phyloP scores from a whole-genome alignment of 2,113 vertebrate species.

The Sapayoa aenigma region DNA sequence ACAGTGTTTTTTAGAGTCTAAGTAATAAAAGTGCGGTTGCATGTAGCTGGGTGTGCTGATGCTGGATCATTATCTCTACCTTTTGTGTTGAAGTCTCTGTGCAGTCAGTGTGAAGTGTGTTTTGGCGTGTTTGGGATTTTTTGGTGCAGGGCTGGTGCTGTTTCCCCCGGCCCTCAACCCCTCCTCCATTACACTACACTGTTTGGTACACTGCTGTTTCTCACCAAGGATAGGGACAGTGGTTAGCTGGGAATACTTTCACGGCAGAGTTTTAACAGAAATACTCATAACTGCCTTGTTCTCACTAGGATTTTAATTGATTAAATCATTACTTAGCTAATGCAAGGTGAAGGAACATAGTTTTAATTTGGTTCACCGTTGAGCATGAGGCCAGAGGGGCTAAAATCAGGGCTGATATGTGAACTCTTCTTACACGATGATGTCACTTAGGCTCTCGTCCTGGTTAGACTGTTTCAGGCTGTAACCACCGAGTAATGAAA shows the following conservation, averaged over 20 bases:
- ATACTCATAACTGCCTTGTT: background rate
- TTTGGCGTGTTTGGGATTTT: background rate
- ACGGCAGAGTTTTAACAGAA: background rate
- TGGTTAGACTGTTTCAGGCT: background rate
- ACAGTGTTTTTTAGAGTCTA: background rate
- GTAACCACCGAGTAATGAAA: background rate
- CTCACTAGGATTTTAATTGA: background rate
- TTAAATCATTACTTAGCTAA: background rate
- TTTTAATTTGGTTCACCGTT: background rate
- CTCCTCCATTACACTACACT: accelerated
- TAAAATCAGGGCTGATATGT: background rate
- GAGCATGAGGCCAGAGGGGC: background rate
- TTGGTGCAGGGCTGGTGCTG: background rate
- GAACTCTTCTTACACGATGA: background rate
- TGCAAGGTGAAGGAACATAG: background rate
- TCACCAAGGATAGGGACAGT: background rate
- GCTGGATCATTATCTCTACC: background rate
- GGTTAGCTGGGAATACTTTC: background rate
- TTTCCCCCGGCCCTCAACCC: background rate
- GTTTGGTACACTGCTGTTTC: background rate
- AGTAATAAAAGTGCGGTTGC: background rate
- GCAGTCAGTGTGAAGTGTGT: background rate
- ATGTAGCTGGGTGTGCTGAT: background rate
- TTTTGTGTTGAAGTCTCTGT: background rate
- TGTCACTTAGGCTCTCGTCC: background rate